phyloP scores from a whole-genome alignment of 1,140 invertebrate species.

The Brachionus asplanchnoidis region DNA sequence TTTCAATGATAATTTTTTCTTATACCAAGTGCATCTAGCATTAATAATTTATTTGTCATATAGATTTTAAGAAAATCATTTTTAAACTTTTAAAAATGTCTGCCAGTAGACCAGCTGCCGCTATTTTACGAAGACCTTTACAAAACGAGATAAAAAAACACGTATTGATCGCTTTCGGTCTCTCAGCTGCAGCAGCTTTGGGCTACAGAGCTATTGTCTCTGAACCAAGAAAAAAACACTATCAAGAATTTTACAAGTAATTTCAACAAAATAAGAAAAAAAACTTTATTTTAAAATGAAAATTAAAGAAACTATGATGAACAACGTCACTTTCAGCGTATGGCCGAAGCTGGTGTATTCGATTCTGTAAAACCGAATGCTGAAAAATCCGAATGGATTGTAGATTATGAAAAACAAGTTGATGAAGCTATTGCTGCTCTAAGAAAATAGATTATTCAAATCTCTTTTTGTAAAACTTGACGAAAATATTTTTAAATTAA shows the following conservation, averaged over 20 bases:
- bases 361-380: slow-evolving; percentile 36
- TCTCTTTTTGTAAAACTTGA: slow-evolving; percentile 3
- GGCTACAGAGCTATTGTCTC: neutral
- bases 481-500: slow-evolving; percentile 8
- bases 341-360: slow-evolving; percentile 39
- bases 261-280: neutral
- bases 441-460: slow-evolving; percentile 29
- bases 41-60: neutral
- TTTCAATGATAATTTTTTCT: slow-evolving; percentile 16
- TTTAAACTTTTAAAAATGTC: slow-evolving; percentile 29
- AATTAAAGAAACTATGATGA: slow-evolving; percentile 29
- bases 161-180: neutral
- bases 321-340: slow-evolving; percentile 35
- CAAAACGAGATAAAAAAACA: slow-evolving; percentile 31
- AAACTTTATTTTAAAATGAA: neutral
- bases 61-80: neutral
- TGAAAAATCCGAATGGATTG: slow-evolving; percentile 38
- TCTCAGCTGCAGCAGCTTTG: neutral
- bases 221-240: slow-evolving; percentile 5
- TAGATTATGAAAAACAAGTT: slow-evolving; percentile 37
- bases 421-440: slow-evolving; percentile 41
- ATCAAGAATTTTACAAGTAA: slow-evolving; percentile 41
- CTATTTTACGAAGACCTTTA: slow-evolving; percentile 13
- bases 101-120: slow-evolving; percentile 3
- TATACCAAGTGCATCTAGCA: neutral